Conservation (phyloP, 1,140 invertebrate species). For the Pararge aegeria region DNA sequence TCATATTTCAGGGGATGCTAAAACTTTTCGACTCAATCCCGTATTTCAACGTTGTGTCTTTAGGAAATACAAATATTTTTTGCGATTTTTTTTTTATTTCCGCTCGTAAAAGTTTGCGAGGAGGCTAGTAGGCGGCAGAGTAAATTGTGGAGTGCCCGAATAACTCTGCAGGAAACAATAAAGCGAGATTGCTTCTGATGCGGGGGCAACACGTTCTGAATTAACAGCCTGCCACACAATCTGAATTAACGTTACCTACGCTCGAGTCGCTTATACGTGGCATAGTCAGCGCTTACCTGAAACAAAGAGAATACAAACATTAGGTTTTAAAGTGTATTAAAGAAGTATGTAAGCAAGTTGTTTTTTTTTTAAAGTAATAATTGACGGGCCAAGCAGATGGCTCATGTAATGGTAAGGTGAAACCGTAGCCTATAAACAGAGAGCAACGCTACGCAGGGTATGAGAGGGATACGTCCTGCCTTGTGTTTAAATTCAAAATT, state of each 20-base stretch:
- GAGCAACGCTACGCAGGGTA: too few species aligned
- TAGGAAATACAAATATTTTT: neutral
- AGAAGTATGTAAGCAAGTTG: too few species aligned
- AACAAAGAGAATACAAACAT: neutral
- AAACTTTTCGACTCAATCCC: neutral
- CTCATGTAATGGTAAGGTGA: too few species aligned
- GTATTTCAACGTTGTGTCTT: neutral
- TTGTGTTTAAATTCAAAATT: too few species aligned
- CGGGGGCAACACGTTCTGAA: constrained; percentile 5
- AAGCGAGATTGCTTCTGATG: constrained; percentile 7
- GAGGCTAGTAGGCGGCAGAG: neutral
- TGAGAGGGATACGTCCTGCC: too few species aligned
- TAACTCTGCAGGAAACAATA: constrained; percentile 9
- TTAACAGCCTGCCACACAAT: constrained; percentile 9
- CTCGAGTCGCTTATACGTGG: neutral
- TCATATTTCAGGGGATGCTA: constrained; percentile 41
- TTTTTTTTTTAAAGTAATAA: too few species aligned
- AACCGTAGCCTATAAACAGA: too few species aligned
- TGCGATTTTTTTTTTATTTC: neutral
- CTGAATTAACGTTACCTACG: constrained; percentile 4
- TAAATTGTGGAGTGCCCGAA: constrained; percentile 6
- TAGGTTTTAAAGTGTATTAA: neutral
- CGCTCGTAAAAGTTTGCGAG: neutral
- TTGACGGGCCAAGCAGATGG: too few species aligned
- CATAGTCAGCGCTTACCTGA: neutral